These are phyloP conservation scores for Leptopilina clavipes DNA, from an alignment of 1,140 invertebrate genomes.

Conservation along the genomic window DNA sequence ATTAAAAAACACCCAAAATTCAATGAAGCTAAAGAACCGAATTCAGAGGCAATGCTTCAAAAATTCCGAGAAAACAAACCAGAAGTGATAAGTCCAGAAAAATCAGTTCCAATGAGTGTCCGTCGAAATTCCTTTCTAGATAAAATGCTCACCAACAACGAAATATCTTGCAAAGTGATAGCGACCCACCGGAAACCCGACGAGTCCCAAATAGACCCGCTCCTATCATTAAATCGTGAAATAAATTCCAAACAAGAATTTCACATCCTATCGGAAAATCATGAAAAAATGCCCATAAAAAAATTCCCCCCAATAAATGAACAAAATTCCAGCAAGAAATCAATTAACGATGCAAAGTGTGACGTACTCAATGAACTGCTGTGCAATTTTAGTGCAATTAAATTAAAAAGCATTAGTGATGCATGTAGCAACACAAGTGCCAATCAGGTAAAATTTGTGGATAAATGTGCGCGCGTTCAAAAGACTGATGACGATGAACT, in stretches of 20 bases:
- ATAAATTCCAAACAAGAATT: too few relatives aligned
- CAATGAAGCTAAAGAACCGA: conserved; percentile 37
- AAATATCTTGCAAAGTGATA: conserved; percentile 53
- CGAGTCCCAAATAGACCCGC: not conserved
- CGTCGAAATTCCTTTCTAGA: conserved; percentile 62
- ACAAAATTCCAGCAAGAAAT: conserved; percentile 44
- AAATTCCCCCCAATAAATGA: not conserved
- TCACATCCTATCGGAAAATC: too few relatives aligned
- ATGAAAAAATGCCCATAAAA: too few relatives aligned
- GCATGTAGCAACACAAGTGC: not conserved
- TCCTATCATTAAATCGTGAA: too few relatives aligned
- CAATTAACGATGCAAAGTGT: conserved; percentile 58
- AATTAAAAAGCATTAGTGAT: conserved; percentile 54
- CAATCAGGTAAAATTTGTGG: not conserved
- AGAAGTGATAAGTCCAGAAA: not conserved
- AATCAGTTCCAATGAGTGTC: conserved; percentile 36
- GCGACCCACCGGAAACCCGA: conserved; percentile 49
- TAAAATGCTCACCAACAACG: conserved; percentile 59
- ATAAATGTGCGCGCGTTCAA: conserved; percentile 51
- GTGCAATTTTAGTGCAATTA: conserved; percentile 66
- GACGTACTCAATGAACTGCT: conserved; percentile 68
- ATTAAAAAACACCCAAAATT: too few relatives aligned
- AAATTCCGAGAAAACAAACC: too few relatives aligned
- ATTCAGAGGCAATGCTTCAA: too few relatives aligned
- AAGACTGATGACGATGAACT: conserved; percentile 66